Conservation (phyloP, 2,888 invertebrate genomes). For the Tetranychus piercei region DNA sequence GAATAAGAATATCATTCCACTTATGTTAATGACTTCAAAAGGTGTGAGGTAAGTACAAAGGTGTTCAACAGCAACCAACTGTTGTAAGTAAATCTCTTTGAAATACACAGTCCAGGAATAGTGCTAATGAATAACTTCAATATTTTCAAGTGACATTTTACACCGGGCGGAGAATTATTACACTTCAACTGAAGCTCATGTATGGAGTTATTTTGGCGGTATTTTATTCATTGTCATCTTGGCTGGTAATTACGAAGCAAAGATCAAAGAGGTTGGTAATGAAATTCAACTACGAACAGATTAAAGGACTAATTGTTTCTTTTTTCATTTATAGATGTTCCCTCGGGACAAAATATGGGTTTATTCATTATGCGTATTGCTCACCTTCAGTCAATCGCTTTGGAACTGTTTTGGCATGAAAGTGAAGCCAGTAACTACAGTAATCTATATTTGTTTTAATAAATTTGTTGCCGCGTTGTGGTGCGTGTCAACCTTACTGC, state of each 20-base stretch:
- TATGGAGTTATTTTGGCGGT: not conserved
- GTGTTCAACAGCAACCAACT: no score
- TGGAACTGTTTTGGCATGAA: not conserved
- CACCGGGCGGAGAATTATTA: not conserved
- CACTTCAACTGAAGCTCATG: not conserved
- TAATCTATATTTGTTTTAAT: not conserved
- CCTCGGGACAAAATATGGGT: not conserved
- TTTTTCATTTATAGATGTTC: not conserved
- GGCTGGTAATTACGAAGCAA: not conserved
- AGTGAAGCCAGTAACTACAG: not conserved
- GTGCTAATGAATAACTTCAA: not conserved
- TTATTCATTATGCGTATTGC: not conserved
- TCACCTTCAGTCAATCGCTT: not conserved
- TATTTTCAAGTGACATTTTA: not conserved
- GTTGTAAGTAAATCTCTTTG: no score
- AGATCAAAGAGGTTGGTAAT: not conserved
- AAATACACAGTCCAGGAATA: not conserved
- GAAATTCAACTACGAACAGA: not conserved
- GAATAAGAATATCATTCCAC: not conserved
- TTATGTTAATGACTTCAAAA: not conserved
- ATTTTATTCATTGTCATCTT: not conserved
- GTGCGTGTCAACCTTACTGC: not conserved
- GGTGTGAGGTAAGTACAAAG: not conserved
- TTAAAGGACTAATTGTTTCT: not conserved
- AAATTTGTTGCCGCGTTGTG: not conserved